Conservation (phyloP, 2,888 invertebrate species). For the Podotricha telesiphe region DNA sequence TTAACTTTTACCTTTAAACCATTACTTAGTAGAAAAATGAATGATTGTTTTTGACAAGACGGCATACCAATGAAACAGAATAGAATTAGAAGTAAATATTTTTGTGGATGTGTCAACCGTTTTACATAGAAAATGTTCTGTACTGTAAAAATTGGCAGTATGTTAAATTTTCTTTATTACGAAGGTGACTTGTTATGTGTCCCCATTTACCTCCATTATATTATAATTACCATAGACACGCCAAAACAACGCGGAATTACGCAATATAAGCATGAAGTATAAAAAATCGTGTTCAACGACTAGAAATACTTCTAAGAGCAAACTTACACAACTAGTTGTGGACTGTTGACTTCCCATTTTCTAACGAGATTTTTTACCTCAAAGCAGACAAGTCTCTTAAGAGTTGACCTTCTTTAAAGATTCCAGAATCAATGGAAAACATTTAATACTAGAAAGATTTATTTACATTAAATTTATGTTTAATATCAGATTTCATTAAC, state of each 20-base stretch:
- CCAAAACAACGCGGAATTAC: constrained; percentile 3
- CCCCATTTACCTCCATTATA: neutral
- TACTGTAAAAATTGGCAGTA: too few relatives aligned
- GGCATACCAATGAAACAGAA: neutral
- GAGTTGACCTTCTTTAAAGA: constrained; percentile 61
- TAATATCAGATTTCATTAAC: neutral
- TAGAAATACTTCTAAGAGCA: constrained; percentile 59
- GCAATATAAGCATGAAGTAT: constrained; percentile 24
- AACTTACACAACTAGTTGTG: constrained; percentile 66
- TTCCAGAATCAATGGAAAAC: constrained; percentile 62
- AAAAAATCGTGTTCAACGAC: constrained; percentile 22
- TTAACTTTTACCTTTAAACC: constrained; percentile 67
- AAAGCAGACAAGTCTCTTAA: constrained; percentile 56
- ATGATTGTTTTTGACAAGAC: constrained; percentile 1
- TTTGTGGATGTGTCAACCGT: too few relatives aligned
- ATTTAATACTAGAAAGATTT: constrained; percentile 48
- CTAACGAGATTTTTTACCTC: constrained; percentile 77
- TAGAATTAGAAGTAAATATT: too few relatives aligned
- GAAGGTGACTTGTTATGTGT: neutral
- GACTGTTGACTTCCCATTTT: constrained; percentile 77
- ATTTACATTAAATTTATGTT: neutral
- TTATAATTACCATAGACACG: neutral
- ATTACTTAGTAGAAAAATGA: neutral
- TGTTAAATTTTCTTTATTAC: too few relatives aligned
- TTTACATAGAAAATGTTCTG: too few relatives aligned